Percentiles rank a stretch among this genome's conserved stretches.
phyloP scores from a whole-genome alignment of 2,113 vertebrate species.

The Lepus timidus region DNA sequence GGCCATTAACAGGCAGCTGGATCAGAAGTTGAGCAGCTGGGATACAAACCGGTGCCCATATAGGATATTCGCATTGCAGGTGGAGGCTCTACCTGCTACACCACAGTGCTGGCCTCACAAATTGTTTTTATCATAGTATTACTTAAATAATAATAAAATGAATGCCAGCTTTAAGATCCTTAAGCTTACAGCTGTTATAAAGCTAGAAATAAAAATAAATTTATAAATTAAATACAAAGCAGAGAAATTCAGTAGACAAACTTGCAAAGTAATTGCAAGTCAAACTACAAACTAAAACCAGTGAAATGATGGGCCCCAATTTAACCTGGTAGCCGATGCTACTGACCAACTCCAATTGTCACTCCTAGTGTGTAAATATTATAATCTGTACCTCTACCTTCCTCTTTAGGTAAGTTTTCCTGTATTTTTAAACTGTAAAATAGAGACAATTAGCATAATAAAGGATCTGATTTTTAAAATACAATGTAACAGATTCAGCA shows the following conservation, averaged over 20 bases:
- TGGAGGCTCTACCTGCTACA: too few relatives aligned
- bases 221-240: not conserved
- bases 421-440: not conserved
- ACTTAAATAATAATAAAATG: slow-evolving; percentile 44
- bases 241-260: slow-evolving; percentile 21
- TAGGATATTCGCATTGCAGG: too few relatives aligned
- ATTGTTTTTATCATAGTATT: not conserved
- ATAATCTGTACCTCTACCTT: not conserved
- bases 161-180: not conserved
- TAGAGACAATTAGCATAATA: not conserved
- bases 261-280: not conserved
- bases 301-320: not conserved
- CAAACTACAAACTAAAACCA: not conserved
- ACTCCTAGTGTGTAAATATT: not conserved
- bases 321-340: not conserved
- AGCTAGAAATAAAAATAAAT: slow-evolving; percentile 53
- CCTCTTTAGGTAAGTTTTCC: not conserved
- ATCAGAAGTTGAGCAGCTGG: too few relatives aligned
- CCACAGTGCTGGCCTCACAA: too few relatives aligned
- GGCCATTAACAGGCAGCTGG: too few relatives aligned
- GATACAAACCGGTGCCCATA: too few relatives aligned
- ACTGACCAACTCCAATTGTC: not conserved
- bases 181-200: not conserved
- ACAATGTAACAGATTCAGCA: not conserved
- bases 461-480: not conserved